Conservation (phyloP, 1,140 invertebrate genomes). For the Drosophila albomicans region DNA sequence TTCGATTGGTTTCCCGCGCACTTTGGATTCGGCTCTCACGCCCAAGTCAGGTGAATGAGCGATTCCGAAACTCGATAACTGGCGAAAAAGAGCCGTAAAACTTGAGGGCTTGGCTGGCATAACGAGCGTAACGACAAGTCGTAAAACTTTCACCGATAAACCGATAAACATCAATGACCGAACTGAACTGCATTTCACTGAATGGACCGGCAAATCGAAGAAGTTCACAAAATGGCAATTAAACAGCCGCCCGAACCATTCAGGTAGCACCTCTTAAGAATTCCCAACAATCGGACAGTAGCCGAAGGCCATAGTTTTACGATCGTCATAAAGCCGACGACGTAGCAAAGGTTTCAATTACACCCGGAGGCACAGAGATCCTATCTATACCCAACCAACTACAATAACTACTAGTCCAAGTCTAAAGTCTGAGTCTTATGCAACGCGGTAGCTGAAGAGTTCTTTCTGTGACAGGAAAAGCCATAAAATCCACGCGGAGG, state of each 20-base stretch:
- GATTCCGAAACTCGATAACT: constrained; percentile 28
- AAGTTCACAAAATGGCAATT: constrained; percentile 58
- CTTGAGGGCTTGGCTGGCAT: constrained; percentile 14
- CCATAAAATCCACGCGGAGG: constrained; percentile 29
- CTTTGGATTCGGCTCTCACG: constrained; percentile 25
- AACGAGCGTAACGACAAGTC: constrained; percentile 63
- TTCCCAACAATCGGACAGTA: constrained; percentile 25
- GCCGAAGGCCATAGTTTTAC: constrained; percentile 50
- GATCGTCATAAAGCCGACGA: constrained; percentile 43
- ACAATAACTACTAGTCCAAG: neutral
- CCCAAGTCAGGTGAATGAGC: constrained; percentile 12
- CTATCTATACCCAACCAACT: constrained; percentile 4
- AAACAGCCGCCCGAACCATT: neutral
- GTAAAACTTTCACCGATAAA: constrained; percentile 76
- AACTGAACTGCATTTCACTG: constrained; percentile 43
- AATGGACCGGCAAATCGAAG: constrained; percentile 56
- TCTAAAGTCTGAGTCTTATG: neutral
- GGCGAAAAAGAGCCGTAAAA: constrained; percentile 30
- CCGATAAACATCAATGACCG: constrained; percentile 66
- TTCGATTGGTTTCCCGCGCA: too few relatives aligned
- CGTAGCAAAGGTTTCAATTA: constrained; percentile 57
- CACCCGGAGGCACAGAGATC: constrained; percentile 17
- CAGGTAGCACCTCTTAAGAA: constrained; percentile 9
- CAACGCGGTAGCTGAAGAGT: constrained; percentile 27
- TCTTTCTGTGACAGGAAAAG: neutral